These are phyloP conservation scores for Pseudochirops cupreus DNA, from an alignment of 2,797 vertebrate genomes.

Conservation along the genomic window DNA sequence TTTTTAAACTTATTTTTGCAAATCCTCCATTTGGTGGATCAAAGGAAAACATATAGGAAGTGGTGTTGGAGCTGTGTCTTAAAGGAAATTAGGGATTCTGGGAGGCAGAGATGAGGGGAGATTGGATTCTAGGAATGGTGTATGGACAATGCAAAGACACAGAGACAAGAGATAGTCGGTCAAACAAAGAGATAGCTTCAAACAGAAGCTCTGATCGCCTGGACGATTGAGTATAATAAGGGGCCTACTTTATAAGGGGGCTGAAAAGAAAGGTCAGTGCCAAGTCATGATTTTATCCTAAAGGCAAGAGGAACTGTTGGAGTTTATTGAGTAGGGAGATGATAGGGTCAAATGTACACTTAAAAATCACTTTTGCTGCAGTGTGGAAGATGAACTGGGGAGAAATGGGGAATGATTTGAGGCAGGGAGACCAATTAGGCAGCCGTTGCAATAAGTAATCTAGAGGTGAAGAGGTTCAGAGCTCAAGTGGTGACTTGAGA, in stretches of 20 bases:
- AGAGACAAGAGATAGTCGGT: not conserved
- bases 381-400: not conserved
- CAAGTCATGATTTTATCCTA: not conserved
- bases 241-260: not conserved
- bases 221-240: not conserved
- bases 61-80: not conserved
- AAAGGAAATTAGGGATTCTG: not conserved
- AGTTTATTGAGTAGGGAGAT: no score
- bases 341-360: not conserved
- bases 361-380: not conserved
- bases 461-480: not conserved
- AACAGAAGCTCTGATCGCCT: not conserved
- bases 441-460: not conserved
- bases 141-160: not conserved
- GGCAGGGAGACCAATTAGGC: not conserved
- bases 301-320: not conserved
- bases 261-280: not conserved
- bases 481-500: not conserved
- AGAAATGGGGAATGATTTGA: not conserved
- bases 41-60: not conserved
- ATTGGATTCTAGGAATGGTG: not conserved
- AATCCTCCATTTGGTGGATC: not conserved
- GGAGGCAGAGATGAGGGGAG: not conserved
- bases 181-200: not conserved
- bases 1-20: not conserved